Base-by-base conservation (phyloP, 2,797 vertebrate species). In the Argyrosomus regius region DNA sequence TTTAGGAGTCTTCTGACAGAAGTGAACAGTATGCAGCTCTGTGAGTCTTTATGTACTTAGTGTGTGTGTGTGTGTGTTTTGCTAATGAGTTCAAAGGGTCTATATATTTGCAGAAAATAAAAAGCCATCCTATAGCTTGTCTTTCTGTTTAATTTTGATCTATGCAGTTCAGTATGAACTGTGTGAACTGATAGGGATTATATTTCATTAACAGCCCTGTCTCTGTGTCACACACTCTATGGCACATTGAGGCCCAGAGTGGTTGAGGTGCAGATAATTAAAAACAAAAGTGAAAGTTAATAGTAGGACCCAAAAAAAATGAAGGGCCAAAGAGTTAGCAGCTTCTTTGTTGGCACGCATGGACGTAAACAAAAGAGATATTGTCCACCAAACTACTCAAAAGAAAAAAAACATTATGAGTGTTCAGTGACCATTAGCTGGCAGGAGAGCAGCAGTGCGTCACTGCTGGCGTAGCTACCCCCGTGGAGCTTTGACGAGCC, bases 1-100 rank as follows among this genome's bases (percentile, higher is more conserved):
- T 85, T 63, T 92, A 87, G 81, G 77, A 86, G 91, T 94, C 92
- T 95, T 93, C 91, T 93, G 93, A 91, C 90, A 90, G 92, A 93
- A 93, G 92, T 88, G 89, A 88, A 66, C 75, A 20, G 72, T 91
- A 71, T 80, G 85, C 88, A 93, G 88, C 91, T 93, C 92, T 94
- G 91, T 92, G 91, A 93, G 92, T 91, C 83, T 87, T 75, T 61
- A 70, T 86, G 62, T 88, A 72, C 72, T 46, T 16, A 57, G 77
- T 78, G 49, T 77, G 65, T 69, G 41, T 31, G 31, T 31, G 31
- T 31, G 31, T 31, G 31, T 75, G 65, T 86, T 87, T 74, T 82
- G 80, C 86, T 74, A 53, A 63, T 68, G 62, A 75, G 13, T 87
- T 73, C 50, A 69, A 77, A 81, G 24, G 68, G 45, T 80, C 41